phyloP scores from a whole-genome alignment of 2,888 invertebrate genomes.

The Hyposoter didymator region DNA sequence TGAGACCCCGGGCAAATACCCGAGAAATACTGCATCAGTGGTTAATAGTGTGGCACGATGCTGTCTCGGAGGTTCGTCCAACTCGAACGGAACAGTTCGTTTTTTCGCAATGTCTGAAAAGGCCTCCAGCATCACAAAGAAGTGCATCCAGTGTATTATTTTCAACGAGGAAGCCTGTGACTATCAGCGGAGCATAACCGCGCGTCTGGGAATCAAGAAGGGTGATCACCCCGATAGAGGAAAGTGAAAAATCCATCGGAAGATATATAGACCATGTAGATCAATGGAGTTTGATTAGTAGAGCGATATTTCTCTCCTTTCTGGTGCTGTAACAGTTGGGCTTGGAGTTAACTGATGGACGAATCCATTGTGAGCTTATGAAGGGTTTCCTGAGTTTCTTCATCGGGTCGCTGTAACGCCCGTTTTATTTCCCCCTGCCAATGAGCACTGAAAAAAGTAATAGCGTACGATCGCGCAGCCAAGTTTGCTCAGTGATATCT shows the following conservation, averaged over 20 bases:
- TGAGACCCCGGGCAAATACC: slow-evolving; percentile 24
- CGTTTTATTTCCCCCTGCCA: slow-evolving; percentile 11
- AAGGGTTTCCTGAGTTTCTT: slow-evolving; percentile 7
- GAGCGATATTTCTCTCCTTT: slow-evolving; percentile 49
- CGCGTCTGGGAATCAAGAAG: slow-evolving; percentile 9
- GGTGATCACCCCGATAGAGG: slow-evolving; percentile 15
- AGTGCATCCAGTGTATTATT: neutral
- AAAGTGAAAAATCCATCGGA: slow-evolving; percentile 28
- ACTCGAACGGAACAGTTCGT: neutral
- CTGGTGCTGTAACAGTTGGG: slow-evolving; percentile 5
- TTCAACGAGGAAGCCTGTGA: neutral
- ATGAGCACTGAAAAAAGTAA: slow-evolving; percentile 70
- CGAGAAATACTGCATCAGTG: slow-evolving; percentile 17
- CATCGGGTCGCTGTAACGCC: neutral
- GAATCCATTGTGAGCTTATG: neutral
- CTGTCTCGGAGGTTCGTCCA: neutral
- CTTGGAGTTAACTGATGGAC: slow-evolving; percentile 7
- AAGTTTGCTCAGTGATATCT: slow-evolving; percentile 75
- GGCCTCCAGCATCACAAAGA: neutral
- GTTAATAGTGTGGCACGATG: neutral
- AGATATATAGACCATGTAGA: slow-evolving; percentile 38
- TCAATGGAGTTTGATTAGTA: slow-evolving; percentile 49
- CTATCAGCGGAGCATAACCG: neutral
- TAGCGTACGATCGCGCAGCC: slow-evolving; percentile 68
- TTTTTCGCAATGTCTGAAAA: neutral